These are phyloP conservation scores for Arctocebus calabarensis DNA, from an alignment of 2,797 vertebrate species.

Conservation along the genomic window DNA sequence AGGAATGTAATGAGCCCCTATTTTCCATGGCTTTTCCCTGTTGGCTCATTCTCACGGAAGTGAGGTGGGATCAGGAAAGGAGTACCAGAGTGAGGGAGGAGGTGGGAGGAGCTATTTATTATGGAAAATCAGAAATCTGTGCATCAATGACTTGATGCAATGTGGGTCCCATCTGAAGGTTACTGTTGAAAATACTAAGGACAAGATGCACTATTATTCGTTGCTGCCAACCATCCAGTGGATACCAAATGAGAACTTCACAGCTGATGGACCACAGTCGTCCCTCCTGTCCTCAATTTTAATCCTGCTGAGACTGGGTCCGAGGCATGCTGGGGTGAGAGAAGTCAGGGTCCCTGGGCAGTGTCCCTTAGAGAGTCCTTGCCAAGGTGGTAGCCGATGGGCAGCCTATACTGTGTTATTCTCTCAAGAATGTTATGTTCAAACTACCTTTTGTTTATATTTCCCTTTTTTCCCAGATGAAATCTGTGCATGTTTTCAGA, in stretches of 20 bases:
- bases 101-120: no score
- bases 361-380: background rate
- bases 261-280: background rate
- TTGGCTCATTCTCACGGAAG: background rate
- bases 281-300: background rate
- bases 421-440: background rate
- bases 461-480: background rate
- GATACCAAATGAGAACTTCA: background rate
- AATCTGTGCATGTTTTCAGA: background rate
- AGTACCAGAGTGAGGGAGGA: background rate
- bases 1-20: background rate
- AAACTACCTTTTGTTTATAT: background rate
- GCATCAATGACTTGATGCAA: background rate
- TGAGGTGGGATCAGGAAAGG: background rate
- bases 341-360: background rate
- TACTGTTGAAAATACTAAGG: background rate
- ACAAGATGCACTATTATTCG: background rate
- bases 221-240: background rate
- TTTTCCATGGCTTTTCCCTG: background rate
- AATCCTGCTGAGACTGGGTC: background rate
- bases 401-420: background rate
- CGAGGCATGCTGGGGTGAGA: background rate
- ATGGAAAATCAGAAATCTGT: background rate
- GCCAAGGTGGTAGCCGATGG: no score
- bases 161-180: background rate